Conservation (phyloP, 2,797 vertebrate species). For the Diglossa cyanea region DNA sequence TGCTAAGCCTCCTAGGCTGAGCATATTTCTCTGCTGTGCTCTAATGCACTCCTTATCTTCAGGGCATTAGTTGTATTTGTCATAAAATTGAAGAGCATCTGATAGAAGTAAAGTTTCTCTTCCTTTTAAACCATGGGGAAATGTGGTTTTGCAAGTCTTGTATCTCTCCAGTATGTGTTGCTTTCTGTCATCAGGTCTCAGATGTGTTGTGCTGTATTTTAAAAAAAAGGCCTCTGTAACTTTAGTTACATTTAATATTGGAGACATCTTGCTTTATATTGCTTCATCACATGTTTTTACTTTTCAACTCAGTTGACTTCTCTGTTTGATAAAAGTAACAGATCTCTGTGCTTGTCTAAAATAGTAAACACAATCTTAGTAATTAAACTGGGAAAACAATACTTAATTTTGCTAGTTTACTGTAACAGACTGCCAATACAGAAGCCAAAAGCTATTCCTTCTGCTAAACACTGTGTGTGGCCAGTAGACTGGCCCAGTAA, state of each 20-base stretch:
- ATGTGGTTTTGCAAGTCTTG: not conserved
- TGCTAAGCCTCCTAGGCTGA: not conserved
- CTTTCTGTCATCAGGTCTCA: not conserved
- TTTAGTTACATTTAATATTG: not conserved
- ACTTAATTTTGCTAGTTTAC: not conserved
- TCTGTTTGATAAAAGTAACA: not conserved
- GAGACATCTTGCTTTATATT: not conserved
- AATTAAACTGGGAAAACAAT: not conserved
- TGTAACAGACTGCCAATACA: not conserved
- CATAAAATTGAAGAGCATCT: not conserved
- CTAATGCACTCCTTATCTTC: not conserved
- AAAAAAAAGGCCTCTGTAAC: not conserved
- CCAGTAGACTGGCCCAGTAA: not conserved
- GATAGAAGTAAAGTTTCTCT: slow-evolving; percentile 12
- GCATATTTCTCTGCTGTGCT: not conserved
- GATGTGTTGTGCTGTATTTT: not conserved
- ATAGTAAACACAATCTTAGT: not conserved
- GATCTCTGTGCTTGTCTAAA: not conserved
- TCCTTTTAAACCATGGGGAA: not conserved
- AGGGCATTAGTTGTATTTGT: not conserved
- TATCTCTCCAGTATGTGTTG: not conserved
- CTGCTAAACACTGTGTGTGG: not conserved
- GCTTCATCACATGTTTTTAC: not conserved
- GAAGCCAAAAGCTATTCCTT: not conserved
- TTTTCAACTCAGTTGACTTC: not conserved